Conservation (phyloP, 1,140 invertebrate species). For the Chrysopa pallens region DNA sequence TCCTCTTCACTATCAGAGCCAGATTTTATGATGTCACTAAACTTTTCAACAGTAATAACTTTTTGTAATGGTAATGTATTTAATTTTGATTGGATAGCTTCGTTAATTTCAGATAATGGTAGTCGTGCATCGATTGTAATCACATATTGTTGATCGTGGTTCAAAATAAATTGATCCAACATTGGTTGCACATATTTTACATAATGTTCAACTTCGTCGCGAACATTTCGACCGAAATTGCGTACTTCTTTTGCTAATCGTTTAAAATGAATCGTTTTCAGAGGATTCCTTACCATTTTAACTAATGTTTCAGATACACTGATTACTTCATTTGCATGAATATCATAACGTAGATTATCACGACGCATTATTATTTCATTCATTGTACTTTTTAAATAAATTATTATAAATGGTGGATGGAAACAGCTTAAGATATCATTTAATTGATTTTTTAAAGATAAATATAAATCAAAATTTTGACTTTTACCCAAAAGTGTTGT, state of each 20-base stretch:
- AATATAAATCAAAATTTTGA: neutral
- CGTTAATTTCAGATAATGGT: slow-evolving; percentile 23
- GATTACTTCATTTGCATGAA: slow-evolving; percentile 14
- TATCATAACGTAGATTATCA: slow-evolving; percentile 23
- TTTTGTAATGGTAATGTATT: slow-evolving; percentile 20
- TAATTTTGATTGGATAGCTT: slow-evolving; percentile 24
- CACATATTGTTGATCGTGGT: slow-evolving; percentile 28
- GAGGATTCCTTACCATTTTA: slow-evolving; percentile 4
- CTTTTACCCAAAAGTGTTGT: neutral
- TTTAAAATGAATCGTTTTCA: slow-evolving; percentile 4
- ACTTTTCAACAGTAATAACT: slow-evolving; percentile 24
- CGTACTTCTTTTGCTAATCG: slow-evolving; percentile 14
- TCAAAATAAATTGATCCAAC: slow-evolving; percentile 27
- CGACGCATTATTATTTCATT: slow-evolving; percentile 27
- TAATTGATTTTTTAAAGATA: slow-evolving; percentile 11
- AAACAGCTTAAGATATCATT: slow-evolving; percentile 15
- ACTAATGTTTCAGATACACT: slow-evolving; percentile 8
- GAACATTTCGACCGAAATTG: slow-evolving; percentile 22
- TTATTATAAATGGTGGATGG: slow-evolving; percentile 26
- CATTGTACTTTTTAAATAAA: slow-evolving; percentile 30
- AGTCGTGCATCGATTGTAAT: slow-evolving; percentile 33
- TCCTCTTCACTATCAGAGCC: slow-evolving; percentile 3
- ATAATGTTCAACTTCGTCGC: slow-evolving; percentile 26
- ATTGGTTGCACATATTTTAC: slow-evolving; percentile 18
- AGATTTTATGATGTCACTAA: slow-evolving; percentile 12